Evolutionary conservation across 2,797 vertebrate genomes (phyloP), one percentile per base, ranked within the genome.

Genomic region (Lindbergichthys nudifrons): DNA sequence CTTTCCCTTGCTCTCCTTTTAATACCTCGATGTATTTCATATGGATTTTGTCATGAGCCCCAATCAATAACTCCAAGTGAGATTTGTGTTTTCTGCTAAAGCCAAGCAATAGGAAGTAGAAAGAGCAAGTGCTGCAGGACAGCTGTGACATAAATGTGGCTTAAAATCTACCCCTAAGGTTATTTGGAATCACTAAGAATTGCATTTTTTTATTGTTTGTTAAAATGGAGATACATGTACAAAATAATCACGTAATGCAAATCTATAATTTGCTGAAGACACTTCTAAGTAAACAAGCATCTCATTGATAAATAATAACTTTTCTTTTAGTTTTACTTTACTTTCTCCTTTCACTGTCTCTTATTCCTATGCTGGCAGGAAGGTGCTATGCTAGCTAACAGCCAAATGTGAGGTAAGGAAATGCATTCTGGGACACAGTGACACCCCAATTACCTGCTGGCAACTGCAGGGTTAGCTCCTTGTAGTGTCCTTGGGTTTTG

Each of bases 401-500:
- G 77, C 71, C 63, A 76, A 82, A 74, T 70, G 65, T 71, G 71
- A 65, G 84, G 87, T 70, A 46, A 72, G 81, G 74, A 87, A 88
- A 89, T 81, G 80, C 82, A 79, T 83, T 83, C 67, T 84, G 65
- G 84, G 79, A 79, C 45, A 73, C 72, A 65, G 70, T 92, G 89
- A 91, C 90, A 92, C 87, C 80, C 90, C 87, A 87, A 92, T 92
- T 92, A 92, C 87, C 83, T 78, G 63, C 80, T 74, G 83, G 88
- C 85, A 79, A 69, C 14, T 66, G 78, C 88, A 75, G 81, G 85
- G 83, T 71, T 84, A 89, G 88, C 70, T 87, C 87, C 90, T 89
- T 83, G 87, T 84, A 70, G 79, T 82, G 91, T 94, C 94, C 92
- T 94, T 93, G 92, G 93, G 86, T 93, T 91, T 87, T 94, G 92